These are phyloP conservation scores for Patella caerulea DNA, from an alignment of 2,888 invertebrate species.

Conservation along the genomic window DNA sequence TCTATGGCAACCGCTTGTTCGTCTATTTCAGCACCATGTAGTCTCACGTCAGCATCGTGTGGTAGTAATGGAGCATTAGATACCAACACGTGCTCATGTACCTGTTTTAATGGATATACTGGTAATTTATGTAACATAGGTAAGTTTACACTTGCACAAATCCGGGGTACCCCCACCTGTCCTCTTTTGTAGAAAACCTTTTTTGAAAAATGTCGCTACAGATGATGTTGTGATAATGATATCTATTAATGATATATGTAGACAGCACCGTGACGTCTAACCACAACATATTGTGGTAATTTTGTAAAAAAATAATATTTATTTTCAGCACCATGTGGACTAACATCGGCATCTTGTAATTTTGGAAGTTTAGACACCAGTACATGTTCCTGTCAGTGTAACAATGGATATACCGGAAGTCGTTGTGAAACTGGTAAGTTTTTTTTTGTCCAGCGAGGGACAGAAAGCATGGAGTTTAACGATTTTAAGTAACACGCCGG, in stretches of 20 bases:
- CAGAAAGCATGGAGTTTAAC: no score
- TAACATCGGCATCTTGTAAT: not conserved
- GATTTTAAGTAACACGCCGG: no score
- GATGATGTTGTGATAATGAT: no score
- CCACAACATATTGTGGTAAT: not conserved
- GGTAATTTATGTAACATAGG: not conserved
- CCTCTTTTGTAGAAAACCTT: no score
- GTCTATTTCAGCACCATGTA: not conserved
- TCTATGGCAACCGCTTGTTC: no score
- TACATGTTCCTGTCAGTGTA: not conserved
- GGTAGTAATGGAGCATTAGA: not conserved
- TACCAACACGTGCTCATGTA: not conserved
- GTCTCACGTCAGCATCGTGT: not conserved
- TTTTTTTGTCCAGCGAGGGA: no score
- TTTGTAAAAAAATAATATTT: no score
- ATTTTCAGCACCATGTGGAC: not conserved
- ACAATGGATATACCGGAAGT: not conserved
- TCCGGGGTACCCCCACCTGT: no score
- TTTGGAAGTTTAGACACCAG: not conserved
- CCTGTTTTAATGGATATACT: not conserved
- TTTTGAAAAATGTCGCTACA: no score
- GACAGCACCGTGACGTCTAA: not conserved
- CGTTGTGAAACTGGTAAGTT: not conserved
- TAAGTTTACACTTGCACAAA: not conserved
- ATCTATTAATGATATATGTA: not conserved